Conservation (phyloP, 2,113 vertebrate species). For the Rhipidura dahli region DNA sequence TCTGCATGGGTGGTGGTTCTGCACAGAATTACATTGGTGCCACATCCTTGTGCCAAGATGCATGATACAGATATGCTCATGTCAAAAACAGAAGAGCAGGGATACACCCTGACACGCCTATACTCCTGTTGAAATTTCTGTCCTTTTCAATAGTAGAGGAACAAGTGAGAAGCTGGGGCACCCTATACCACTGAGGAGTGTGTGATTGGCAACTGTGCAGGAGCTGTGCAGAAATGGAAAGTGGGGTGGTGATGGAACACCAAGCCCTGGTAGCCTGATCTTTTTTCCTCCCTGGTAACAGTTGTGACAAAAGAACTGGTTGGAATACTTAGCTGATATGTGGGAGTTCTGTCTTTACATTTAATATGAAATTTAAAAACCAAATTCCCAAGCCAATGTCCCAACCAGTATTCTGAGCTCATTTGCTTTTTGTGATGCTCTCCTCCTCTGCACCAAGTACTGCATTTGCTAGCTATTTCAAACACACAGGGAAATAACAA, state of each 20-base stretch:
- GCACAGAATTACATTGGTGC: fast-evolving
- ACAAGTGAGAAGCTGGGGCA: not conserved
- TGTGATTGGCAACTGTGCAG: not conserved
- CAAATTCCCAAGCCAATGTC: not conserved
- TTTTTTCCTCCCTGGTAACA: not conserved
- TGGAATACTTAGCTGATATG: not conserved
- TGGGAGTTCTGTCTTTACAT: not conserved
- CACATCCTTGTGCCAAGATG: not conserved
- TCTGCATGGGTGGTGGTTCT: not conserved
- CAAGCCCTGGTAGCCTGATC: not conserved
- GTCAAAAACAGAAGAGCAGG: not conserved
- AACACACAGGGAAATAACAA: not conserved
- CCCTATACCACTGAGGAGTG: fast-evolving
- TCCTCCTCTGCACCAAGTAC: not conserved
- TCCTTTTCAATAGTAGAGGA: not conserved
- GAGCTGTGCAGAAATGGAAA: not conserved
- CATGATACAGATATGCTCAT: not conserved
- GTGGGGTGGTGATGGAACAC: not conserved
- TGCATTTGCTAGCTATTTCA: not conserved
- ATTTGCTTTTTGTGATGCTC: not conserved
- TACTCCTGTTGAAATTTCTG: not conserved
- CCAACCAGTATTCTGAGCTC: not conserved
- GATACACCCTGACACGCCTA: not conserved
- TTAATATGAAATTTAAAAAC: not conserved
- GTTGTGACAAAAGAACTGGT: not conserved